Evolutionary conservation across 2,888 invertebrate species (phyloP), one percentile per base, ranked within the genome.

Genomic region (Salpingus planirostris): DNA sequence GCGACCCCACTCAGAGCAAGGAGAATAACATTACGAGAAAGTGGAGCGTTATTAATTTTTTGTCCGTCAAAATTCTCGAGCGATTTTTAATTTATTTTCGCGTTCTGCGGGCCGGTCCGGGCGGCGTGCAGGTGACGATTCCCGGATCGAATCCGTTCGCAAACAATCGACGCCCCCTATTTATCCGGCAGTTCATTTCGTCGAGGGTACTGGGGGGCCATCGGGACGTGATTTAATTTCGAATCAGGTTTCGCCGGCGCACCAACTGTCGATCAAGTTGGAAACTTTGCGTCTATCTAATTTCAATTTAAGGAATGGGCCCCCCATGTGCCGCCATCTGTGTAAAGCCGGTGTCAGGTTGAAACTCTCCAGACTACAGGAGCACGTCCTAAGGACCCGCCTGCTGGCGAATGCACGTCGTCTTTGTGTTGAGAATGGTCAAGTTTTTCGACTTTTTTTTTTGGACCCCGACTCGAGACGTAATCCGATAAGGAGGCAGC

Each of bases 291-390:
- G 47, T 18, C 18, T 18, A 18, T 49, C 52, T 52, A 51, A 52
- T 52, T 51, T 49, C 48, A 51, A 50, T 51, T 52, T 50, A 38
- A 47, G 50, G 43, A 51, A 47, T 49, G 32, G 46, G n/a, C n/a
- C n/a, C 44, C 44, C 37, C 40, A 43, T 41, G 42, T 40, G 42
- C 32, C 43, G 37, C 38, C 44, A 44, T 43, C 45, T 46, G 46
- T 33, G 39, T 35, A 33, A 40, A 31, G 41, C 29, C 29, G 18
- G 36, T 35, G 36, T 23, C 36, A 32, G 33, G 24, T 22, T 24
- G 41, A 31, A 40, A 40, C 21, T 38, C 31, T 38, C 29, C 18
- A 18, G 29, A 31, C 24, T 38, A 25, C 24, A 33, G 18, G 28
- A 38, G 31, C 38, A 38, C 31, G 31, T 6, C 5, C 18, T 18